A percentile compares a stretch with the other conserved stretches of the same genome.
Evolutionary conservation across 2,888 invertebrate genomes (phyloP).

Genomic region (Noctua janthe): DNA sequence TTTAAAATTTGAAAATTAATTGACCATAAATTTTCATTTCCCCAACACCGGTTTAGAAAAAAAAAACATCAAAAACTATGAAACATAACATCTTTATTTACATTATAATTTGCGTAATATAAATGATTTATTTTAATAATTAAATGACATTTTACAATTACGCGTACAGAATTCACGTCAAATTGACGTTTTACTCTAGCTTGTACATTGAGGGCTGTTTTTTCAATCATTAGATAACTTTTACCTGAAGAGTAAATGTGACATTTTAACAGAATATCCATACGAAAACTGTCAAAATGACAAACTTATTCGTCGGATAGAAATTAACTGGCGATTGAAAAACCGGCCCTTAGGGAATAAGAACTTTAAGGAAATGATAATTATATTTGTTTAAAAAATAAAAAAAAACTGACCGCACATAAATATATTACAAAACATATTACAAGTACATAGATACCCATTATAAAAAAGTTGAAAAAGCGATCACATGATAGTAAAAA

Average conservation of each 20-base stretch:
- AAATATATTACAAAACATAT: conserved; percentile 15
- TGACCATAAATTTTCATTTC: neutral
- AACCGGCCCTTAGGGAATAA: neutral
- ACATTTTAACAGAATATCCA: too few species aligned
- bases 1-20: neutral
- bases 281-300: too few species aligned
- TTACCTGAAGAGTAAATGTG: too few species aligned
- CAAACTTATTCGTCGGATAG: too few species aligned
- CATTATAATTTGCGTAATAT: conserved; percentile 67
- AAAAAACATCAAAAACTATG: conserved; percentile 67
- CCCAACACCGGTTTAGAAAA: conserved; percentile 49
- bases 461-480: neutral
- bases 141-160: conserved; percentile 50
- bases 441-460: neutral
- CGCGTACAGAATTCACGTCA: conserved; percentile 41
- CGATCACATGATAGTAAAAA: neutral
- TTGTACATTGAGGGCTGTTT: conserved; percentile 41
- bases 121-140: conserved; percentile 58
- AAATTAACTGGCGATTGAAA: too few species aligned
- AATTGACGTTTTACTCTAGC: conserved; percentile 23
- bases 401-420: neutral
- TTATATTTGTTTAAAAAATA: conserved; percentile 10
- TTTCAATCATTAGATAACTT: too few species aligned
- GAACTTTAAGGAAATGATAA: conserved; percentile 47
- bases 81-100: conserved; percentile 83